Conservation (phyloP, 2,113 vertebrate genomes). For the Bungarus multicinctus region DNA sequence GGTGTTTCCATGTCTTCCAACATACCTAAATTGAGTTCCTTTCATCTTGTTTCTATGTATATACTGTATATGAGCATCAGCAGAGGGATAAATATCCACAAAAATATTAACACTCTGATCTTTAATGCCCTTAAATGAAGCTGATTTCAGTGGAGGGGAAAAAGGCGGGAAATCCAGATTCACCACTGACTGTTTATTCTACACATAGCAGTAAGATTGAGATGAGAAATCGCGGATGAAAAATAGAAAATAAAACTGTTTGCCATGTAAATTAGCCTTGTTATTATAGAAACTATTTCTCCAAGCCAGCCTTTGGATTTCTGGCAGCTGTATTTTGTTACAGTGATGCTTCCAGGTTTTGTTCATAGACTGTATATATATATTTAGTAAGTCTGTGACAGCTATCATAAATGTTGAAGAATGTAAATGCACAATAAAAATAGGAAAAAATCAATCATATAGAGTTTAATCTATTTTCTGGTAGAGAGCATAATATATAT, state of each 20-base stretch:
- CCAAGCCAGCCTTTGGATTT: conserved; percentile 18
- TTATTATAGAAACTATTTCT: conserved; percentile 33
- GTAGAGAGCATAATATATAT: too few species aligned
- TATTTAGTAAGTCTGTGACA: conserved; percentile 5
- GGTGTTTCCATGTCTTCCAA: background rate
- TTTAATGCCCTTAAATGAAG: conserved; percentile 18
- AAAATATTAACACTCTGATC: conserved; percentile 25
- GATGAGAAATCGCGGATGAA: conserved; percentile 28
- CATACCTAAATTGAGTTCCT: background rate
- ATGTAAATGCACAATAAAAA: conserved; percentile 22
- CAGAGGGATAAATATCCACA: background rate
- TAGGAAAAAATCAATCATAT: conserved; percentile 16
- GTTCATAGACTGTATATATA: conserved; percentile 5
- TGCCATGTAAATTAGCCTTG: conserved; percentile 45
- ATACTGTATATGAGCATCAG: background rate
- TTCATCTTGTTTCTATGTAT: background rate
- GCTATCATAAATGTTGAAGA: background rate
- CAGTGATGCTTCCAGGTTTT: conserved; percentile 20
- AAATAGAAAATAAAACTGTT: conserved; percentile 42
- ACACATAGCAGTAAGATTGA: conserved; percentile 39
- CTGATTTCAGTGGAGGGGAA: background rate
- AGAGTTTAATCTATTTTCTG: conserved; percentile 32
- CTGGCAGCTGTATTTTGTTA: conserved; percentile 20
- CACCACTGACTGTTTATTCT: conserved; percentile 38
- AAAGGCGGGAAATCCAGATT: background rate